Conservation (phyloP, 2,797 vertebrate species). For the Oryzias sinensis region DNA sequence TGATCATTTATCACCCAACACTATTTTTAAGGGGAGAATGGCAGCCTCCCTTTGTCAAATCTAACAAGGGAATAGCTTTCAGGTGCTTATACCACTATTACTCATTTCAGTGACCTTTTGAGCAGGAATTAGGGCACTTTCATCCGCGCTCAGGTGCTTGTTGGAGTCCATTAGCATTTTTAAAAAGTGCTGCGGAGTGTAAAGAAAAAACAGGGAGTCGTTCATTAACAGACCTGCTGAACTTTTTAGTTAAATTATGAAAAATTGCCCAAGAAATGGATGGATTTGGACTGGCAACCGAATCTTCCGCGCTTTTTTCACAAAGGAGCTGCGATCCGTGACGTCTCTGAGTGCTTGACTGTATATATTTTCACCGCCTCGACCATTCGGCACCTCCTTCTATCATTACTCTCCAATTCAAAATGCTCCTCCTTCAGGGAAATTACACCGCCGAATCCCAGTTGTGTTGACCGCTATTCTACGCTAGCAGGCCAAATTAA, state of each 20-base stretch:
- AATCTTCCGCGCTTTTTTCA: constrained; percentile 14
- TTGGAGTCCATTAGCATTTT: constrained; percentile 81
- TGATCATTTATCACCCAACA: constrained; percentile 84
- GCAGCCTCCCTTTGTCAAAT: constrained; percentile 84
- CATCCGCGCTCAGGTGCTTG: constrained; percentile 78
- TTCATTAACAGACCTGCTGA: constrained; percentile 69
- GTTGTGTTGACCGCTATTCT: constrained; percentile 65
- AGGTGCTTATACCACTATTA: constrained; percentile 81
- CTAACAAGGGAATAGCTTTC: constrained; percentile 86
- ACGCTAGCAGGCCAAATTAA: constrained; percentile 77
- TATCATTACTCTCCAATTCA: constrained; percentile 77
- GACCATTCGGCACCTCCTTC: constrained; percentile 68
- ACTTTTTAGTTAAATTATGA: constrained; percentile 70
- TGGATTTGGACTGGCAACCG: constrained; percentile 15
- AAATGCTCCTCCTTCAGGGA: constrained; percentile 75
- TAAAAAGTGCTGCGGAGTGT: constrained; percentile 67
- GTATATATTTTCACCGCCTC: constrained; percentile 60
- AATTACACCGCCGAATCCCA: constrained; percentile 75
- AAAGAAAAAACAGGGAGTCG: constrained; percentile 65
- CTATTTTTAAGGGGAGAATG: constrained; percentile 84
- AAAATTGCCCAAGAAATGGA: constrained; percentile 36
- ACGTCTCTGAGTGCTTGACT: constrained; percentile 33
- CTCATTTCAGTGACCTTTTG: constrained; percentile 84
- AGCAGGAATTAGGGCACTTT: constrained; percentile 84
- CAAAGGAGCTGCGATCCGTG: constrained; percentile 39